Conservation (phyloP, 2,113 vertebrate species). For the Blennius ocellaris region DNA sequence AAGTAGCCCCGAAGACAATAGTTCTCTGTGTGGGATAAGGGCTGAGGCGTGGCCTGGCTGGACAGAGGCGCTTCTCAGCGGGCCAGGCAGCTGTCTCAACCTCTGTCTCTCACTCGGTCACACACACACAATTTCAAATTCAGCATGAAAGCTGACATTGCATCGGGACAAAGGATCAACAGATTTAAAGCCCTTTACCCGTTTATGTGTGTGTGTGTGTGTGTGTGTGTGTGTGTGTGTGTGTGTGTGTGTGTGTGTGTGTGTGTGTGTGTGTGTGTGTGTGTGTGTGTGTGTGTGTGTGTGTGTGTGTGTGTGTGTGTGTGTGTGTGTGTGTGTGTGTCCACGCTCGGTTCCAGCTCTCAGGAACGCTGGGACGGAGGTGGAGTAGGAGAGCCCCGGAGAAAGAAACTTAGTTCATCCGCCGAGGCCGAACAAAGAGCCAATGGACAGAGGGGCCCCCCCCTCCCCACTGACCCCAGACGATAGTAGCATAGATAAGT, state of each 20-base stretch:
- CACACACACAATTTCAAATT: constrained; percentile 52
- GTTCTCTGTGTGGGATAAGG: constrained; percentile 74
- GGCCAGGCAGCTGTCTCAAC: constrained; percentile 72
- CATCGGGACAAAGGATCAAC: constrained; percentile 59
- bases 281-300: constrained; percentile 11
- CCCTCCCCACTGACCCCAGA: constrained; percentile 28
- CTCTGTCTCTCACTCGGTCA: constrained; percentile 68
- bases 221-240: constrained; percentile 10
- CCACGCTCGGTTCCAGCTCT: constrained; percentile 38
- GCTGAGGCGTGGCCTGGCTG: constrained; percentile 69
- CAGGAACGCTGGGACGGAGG: constrained; percentile 79
- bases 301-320: constrained; percentile 14
- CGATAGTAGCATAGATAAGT: constrained; percentile 39
- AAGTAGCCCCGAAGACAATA: constrained; percentile 77
- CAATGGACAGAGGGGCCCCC: constrained; percentile 56
- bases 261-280: constrained; percentile 9
- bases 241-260: constrained; percentile 12
- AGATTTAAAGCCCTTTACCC: constrained; percentile 53
- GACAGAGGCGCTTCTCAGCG: constrained; percentile 80
- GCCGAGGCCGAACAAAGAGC: constrained; percentile 74
- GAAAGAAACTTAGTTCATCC: constrained; percentile 61
- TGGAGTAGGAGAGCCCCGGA: constrained; percentile 77
- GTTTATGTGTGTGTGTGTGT: constrained; percentile 1
- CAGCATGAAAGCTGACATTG: constrained; percentile 61
- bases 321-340: constrained; percentile 24